A percentile compares a stretch with the other conserved stretches of the same genome.
phyloP scores from a whole-genome alignment of 2,797 vertebrate species.

The Cephalopachus bancanus region DNA sequence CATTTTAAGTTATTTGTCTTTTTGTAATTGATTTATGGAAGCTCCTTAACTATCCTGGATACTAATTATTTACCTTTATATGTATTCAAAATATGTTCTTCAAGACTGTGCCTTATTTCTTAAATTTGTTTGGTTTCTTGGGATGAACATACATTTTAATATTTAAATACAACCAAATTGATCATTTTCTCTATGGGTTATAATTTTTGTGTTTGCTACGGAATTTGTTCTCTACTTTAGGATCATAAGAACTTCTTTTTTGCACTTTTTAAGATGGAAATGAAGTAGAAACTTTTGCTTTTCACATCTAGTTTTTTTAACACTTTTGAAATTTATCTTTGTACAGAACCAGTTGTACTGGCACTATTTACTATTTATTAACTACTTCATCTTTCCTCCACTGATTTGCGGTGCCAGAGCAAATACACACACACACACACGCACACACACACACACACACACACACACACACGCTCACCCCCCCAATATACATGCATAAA shows the following conservation, averaged over 20 bases:
- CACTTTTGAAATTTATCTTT: not conserved
- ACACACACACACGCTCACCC: no score
- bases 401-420: not conserved
- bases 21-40: not conserved
- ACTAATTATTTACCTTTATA: not conserved
- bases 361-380: not conserved
- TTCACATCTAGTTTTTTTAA: not conserved
- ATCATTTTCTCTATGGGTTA: not conserved
- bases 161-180: not conserved
- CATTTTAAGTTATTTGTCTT: not conserved
- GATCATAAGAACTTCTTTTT: not conserved
- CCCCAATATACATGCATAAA: not conserved
- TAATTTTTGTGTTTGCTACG: not conserved
- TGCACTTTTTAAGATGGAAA: not conserved
- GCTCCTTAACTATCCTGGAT: not conserved
- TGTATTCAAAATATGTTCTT: not conserved
- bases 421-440: not conserved
- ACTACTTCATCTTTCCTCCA: not conserved
- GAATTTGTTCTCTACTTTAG: not conserved
- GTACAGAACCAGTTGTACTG: not conserved
- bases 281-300: not conserved
- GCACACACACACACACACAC: no score
- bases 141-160: not conserved
- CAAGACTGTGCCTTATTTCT: not conserved
- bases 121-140: not conserved